phyloP scores from a whole-genome alignment of 2,113 vertebrate species.

The Balaeniceps rex region DNA sequence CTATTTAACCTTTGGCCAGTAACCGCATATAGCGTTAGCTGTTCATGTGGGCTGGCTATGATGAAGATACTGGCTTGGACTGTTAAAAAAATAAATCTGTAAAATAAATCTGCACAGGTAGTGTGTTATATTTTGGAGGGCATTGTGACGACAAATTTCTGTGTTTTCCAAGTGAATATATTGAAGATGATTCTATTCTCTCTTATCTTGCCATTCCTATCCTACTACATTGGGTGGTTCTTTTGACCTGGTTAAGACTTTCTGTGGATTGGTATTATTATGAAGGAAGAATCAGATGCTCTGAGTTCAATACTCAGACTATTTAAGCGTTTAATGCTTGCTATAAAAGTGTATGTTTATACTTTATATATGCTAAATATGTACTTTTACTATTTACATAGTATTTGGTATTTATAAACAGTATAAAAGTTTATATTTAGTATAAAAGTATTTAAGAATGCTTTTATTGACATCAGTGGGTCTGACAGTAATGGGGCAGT shows the following conservation, averaged over 20 bases:
- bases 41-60: accelerated
- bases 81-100: no score
- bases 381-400: not conserved
- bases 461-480: not conserved
- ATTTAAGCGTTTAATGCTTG: not conserved
- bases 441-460: not conserved
- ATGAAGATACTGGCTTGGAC: no score
- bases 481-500: not conserved
- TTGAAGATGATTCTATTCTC: not conserved
- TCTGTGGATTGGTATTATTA: not conserved
- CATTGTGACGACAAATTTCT: not conserved
- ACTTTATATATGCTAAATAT: not conserved
- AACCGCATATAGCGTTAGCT: accelerated
- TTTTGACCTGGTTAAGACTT: not conserved
- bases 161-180: not conserved
- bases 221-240: not conserved
- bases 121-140: no score
- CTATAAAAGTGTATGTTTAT: not conserved
- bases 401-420: not conserved
- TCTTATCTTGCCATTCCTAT: not conserved
- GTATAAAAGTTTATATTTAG: not conserved
- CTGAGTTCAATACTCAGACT: not conserved
- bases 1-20: not conserved
- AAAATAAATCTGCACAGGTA: not conserved
- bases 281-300: not conserved